phyloP scores from a whole-genome alignment of 1,140 invertebrate genomes.

The Atta texana region DNA sequence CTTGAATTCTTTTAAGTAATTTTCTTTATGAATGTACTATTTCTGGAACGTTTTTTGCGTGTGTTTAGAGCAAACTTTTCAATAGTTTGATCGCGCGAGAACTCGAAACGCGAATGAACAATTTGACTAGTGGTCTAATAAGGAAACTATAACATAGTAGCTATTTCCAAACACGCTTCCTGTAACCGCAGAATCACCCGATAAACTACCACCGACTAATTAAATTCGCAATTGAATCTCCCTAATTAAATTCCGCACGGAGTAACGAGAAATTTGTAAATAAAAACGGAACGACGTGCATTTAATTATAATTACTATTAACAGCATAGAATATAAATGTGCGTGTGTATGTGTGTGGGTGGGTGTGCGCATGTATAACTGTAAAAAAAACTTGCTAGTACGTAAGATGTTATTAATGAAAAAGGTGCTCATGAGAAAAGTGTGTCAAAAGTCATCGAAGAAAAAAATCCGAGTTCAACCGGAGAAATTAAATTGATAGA shows the following conservation, averaged over 20 bases:
- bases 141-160: conserved; percentile 49
- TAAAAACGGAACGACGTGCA: conserved; percentile 44
- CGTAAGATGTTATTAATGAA: conserved; percentile 16
- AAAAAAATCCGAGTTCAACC: neutral
- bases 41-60: neutral
- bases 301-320: conserved; percentile 47
- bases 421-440: conserved; percentile 29
- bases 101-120: conserved; percentile 52
- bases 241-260: conserved; percentile 51
- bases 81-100: conserved; percentile 26
- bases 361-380: neutral
- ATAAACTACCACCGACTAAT: conserved; percentile 45
- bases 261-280: conserved; percentile 38
- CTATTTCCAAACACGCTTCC: conserved; percentile 45
- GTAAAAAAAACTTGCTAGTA: conserved; percentile 12
- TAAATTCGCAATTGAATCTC: conserved; percentile 48
- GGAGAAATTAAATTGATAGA: neutral
- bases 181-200: conserved; percentile 47
- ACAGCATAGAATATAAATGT: neutral
- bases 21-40: neutral
- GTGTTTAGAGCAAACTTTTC: conserved; percentile 6
- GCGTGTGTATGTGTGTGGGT: neutral
- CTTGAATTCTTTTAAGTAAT: neutral
- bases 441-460: conserved; percentile 11
- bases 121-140: conserved; percentile 45